phyloP scores from a whole-genome alignment of 2,888 invertebrate species.

The Diarsia brunnea region DNA sequence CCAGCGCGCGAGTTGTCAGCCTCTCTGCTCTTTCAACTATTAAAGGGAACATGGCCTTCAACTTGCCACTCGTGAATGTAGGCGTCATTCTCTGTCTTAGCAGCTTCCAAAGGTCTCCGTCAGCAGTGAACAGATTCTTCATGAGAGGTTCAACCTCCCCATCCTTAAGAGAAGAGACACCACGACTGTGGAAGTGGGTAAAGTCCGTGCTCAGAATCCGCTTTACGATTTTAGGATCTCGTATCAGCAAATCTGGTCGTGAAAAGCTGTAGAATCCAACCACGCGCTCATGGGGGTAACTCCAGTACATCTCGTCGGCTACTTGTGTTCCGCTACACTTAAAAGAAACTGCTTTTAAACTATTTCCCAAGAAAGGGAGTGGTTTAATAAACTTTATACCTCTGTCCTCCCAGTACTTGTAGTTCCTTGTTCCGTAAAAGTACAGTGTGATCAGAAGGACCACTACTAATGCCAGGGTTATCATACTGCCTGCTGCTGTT shows the following conservation, averaged over 20 bases:
- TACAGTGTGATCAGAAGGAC: slow-evolving; percentile 31
- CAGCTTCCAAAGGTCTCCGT: slow-evolving; percentile 26
- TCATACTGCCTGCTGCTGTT: slow-evolving; percentile 28
- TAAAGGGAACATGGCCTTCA: slow-evolving; percentile 75
- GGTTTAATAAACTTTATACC: slow-evolving; percentile 9
- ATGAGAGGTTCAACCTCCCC: too few species aligned
- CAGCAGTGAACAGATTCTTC: too few species aligned
- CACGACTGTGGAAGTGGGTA: too few species aligned
- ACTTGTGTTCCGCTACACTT: too few species aligned
- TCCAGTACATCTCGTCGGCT: too few species aligned
- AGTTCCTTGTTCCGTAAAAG: slow-evolving; percentile 33
- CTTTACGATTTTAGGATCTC: slow-evolving; percentile 72
- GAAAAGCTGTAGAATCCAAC: slow-evolving; percentile 72
- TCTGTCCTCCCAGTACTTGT: slow-evolving; percentile 63
- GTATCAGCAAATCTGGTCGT: slow-evolving; percentile 71
- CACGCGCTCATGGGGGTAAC: slow-evolving; percentile 72
- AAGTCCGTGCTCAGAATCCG: slow-evolving; percentile 66
- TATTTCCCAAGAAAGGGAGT: too few species aligned
- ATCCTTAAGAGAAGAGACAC: too few species aligned
- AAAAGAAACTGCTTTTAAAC: too few species aligned
- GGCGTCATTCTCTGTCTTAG: slow-evolving; percentile 19
- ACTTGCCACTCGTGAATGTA: too few species aligned
- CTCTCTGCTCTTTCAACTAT: slow-evolving; percentile 74
- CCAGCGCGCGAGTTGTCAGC: slow-evolving; percentile 35
- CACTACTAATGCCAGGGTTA: slow-evolving; percentile 34